Base-by-base conservation (phyloP, 2,797 vertebrate genomes). In the Sandelia bainsii region DNA sequence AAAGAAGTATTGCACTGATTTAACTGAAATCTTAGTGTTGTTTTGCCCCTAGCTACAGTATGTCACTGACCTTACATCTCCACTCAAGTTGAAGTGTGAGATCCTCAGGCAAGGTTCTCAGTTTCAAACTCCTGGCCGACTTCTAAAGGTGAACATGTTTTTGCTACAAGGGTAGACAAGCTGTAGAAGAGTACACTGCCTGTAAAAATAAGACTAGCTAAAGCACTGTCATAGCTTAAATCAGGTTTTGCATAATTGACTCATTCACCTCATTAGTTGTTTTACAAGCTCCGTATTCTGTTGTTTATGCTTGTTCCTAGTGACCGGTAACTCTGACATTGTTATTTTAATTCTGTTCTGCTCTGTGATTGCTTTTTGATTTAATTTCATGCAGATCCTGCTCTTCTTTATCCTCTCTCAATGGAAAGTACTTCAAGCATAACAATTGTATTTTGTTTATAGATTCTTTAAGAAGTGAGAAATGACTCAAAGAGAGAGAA, bases 311-410 rank as follows among this genome's bases (percentile, higher is more conserved):
- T 32, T 65, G 52, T 40, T 67, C 46, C 37, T 13, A 34, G 5
- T 29, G 58, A 23, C n/a, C 45, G 4, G 8, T 39, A 48, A 37
- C 34, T 48, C 23, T 22, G 60, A 60, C 37, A 64, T 19, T 48
- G 17, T 29, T 29, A 75, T 62, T 20, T 69, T 67, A 67, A 72
- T 69, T 62, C 52, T 58, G 34, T 9, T 74, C 23, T 64, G 40
- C 52, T 52, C 25, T 68, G 7, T 64, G 62, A 75, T 58, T 72
- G 50, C 59, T 68, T 64, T 80, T 64, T 61, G 19, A 60, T 53
- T 66, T 69, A 16, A 42, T 69, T 62, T 51, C 42, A 42, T 66
- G 71, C 42, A 45, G 62, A 77, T 60, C 44, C 16, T 53, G 45
- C 59, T 72, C 46, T 27, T 57, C 29, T 52, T 64, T 51, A 66